Evolutionary conservation across 1,140 invertebrate species (phyloP), one percentile per base, ranked within the genome.

Genomic region (Drosophila kepulauana): DNA sequence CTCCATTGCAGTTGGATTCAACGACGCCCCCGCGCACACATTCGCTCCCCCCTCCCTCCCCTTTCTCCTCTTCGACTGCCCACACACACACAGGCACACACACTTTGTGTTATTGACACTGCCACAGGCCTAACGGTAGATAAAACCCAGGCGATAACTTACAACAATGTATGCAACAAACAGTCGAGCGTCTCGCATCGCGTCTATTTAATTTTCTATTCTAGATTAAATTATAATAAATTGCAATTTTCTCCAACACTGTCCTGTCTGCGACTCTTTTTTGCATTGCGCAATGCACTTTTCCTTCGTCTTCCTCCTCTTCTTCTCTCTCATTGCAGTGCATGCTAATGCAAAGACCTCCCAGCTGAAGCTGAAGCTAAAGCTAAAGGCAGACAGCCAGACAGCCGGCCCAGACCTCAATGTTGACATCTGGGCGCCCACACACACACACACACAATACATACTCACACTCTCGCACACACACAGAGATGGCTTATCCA

Each of bases 221-320:
- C 84, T 81, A 89, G 85, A 88, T 88, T 88, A 88, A 89, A 88
- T 88, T 88, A 88, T 88, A 88, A 88, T 88, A 88, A 88, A 87
- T 87, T 88, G 85, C 85, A 80, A 80, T 73, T 78, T 79, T 65
- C 63, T 65, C 49, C 59, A 25, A 25, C 20, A 64, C 65, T 48
- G 28, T 45, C 43, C 33, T 10, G 8, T 25, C 13, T 11, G 4
- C 33, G 20, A 25, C 20, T 25, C 20, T 35, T 30, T 63, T 64
- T 38, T 11, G 11, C 1, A 3, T 51, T 87, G 82, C 79, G 82
- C 82, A 82, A 86, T 70, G 79, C 68, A 54, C 52, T 81, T 78
- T 78, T 73, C 51, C 75, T 64, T 63, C 49, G 20, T 25, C 20
- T 25, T 48, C 10, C 54, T 52, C 38, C 11, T 41, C 38, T 61